These are phyloP conservation scores for Patagioenas fasciata DNA, from an alignment of 2,113 vertebrate species.

Conservation along the genomic window DNA sequence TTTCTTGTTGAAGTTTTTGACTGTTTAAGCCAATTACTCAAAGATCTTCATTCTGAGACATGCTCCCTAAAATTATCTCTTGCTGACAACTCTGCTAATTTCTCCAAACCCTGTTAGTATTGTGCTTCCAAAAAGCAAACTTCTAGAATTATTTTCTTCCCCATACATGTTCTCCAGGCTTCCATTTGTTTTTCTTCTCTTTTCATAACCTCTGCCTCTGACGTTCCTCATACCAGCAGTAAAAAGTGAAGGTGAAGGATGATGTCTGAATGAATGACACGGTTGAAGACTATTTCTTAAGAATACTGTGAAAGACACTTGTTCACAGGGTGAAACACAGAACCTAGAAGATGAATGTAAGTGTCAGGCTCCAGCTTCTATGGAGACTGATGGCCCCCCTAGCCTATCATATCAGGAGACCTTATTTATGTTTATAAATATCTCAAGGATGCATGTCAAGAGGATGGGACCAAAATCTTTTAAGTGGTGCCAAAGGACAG, in stretches of 20 bases:
- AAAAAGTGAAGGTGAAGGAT: background rate
- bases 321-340: background rate
- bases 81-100: background rate
- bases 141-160: background rate
- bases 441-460: too few species aligned
- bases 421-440: too few species aligned
- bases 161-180: background rate
- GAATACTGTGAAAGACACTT: background rate
- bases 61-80: background rate
- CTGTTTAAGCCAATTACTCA: background rate
- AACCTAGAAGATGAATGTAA: background rate
- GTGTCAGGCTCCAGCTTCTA: background rate
- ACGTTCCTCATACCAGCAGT: background rate
- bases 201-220: background rate
- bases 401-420: background rate
- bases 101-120: background rate
- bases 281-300: background rate
- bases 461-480: too few species aligned
- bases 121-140: background rate
- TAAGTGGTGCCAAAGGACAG: too few species aligned
- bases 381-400: background rate
- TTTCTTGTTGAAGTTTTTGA: background rate
- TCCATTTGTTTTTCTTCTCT: background rate
- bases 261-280: background rate
- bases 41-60: background rate